These are phyloP conservation scores for Conopomorpha cramerella DNA, from an alignment of 1,140 invertebrate species.

Conservation along the genomic window DNA sequence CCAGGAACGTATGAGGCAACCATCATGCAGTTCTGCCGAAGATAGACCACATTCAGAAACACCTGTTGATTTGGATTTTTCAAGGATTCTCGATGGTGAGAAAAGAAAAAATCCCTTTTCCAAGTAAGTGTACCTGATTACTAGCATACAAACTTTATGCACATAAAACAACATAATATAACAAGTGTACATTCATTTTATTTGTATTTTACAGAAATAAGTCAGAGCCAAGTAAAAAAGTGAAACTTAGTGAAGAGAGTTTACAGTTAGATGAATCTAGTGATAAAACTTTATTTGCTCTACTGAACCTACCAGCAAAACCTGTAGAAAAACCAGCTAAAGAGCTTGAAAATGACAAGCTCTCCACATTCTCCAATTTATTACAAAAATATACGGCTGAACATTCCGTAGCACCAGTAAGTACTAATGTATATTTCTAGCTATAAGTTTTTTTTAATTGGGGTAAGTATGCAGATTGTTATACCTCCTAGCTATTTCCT, in stretches of 20 bases:
- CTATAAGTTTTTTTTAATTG: no score
- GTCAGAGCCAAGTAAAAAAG: constrained; percentile 27
- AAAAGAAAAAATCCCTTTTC: constrained; percentile 81
- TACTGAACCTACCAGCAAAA: constrained; percentile 48
- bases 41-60: constrained; percentile 21
- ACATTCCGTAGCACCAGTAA: constrained; percentile 43
- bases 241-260: constrained; percentile 18
- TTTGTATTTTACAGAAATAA: constrained; percentile 18
- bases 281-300: constrained; percentile 63
- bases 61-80: constrained; percentile 38
- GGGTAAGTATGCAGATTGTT: no score
- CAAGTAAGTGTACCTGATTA: constrained; percentile 47
- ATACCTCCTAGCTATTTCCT: no score
- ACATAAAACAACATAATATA: neutral
- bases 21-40: constrained; percentile 15
- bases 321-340: constrained; percentile 23
- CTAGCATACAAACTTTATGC: neutral
- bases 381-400: constrained; percentile 51
- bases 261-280: constrained; percentile 43
- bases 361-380: constrained; percentile 50
- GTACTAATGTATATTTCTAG: no score
- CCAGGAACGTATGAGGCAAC: constrained; percentile 54
- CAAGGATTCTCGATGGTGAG: constrained; percentile 46
- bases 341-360: constrained; percentile 33
- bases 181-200: no score